Evolutionary conservation across 2,888 invertebrate genomes (phyloP).

Genomic region (Cetonia aurata): DNA sequence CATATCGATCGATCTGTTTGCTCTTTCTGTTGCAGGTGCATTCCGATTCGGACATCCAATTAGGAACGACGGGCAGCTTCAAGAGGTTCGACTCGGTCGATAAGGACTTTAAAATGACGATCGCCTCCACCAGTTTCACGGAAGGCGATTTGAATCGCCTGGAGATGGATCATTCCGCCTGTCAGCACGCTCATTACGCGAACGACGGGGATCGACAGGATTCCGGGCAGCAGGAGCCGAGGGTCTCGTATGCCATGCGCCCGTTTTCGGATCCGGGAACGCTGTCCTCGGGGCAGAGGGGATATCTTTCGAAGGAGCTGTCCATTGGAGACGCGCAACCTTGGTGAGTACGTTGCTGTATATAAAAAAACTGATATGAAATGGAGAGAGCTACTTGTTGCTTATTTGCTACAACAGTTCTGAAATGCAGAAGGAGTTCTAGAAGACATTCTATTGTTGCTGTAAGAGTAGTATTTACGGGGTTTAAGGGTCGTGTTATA

Average conservation of each 20-base stretch:
- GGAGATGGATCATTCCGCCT: conserved; percentile 38
- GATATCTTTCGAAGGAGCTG: not conserved
- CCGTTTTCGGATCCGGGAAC: conserved; percentile 7
- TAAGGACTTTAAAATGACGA: conserved; percentile 68
- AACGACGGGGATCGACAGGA: not conserved
- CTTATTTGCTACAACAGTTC: too few relatives aligned
- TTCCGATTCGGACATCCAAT: conserved; percentile 74
- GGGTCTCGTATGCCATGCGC: not conserved
- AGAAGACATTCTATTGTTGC: too few relatives aligned
- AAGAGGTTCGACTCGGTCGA: conserved; percentile 76
- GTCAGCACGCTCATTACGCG: not conserved
- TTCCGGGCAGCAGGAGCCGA: not conserved
- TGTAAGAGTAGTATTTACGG: too few relatives aligned
- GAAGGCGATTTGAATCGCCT: conserved; percentile 55
- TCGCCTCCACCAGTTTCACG: conserved; percentile 65
- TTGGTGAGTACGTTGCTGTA: not conserved
- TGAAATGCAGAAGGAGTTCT: too few relatives aligned
- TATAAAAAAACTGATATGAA: too few relatives aligned
- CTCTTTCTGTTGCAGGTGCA: conserved; percentile 68
- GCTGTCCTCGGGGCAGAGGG: not conserved
- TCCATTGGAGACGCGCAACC: conserved; percentile 9
- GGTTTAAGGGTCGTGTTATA: too few relatives aligned
- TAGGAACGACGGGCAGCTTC: conserved; percentile 75
- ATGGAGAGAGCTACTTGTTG: too few relatives aligned
- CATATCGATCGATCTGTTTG: too few relatives aligned